Conservation (phyloP, 2,888 invertebrate species). For the Rhagophthalmus giganteus region DNA sequence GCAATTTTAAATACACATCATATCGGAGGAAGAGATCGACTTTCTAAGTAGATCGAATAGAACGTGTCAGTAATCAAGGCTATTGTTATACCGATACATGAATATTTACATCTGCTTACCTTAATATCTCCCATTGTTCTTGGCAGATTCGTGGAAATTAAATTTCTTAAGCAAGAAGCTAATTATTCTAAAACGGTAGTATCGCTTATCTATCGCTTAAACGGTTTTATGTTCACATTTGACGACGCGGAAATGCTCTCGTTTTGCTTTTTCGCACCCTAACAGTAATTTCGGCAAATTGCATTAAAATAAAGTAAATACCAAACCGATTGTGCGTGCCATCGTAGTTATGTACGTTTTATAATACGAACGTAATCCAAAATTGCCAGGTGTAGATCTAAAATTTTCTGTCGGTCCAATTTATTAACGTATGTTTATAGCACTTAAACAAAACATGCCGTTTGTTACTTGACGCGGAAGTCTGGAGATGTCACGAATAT, state of each 20-base stretch:
- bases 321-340: too few species aligned
- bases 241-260: slow-evolving; percentile 26
- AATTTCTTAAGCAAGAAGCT: slow-evolving; percentile 37
- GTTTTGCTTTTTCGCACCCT: too few species aligned
- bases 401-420: slow-evolving; percentile 31
- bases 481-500: slow-evolving; percentile 41
- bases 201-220: slow-evolving; percentile 20
- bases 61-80: slow-evolving; percentile 40
- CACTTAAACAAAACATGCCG: slow-evolving; percentile 32
- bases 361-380: slow-evolving; percentile 11
- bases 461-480: slow-evolving; percentile 39
- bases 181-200: slow-evolving; percentile 39
- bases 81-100: slow-evolving; percentile 43
- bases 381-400: slow-evolving; percentile 35
- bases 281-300: too few species aligned
- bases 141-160: slow-evolving; percentile 39
- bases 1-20: slow-evolving; percentile 21
- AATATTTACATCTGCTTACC: slow-evolving; percentile 45
- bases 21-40: slow-evolving; percentile 39
- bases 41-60: slow-evolving; percentile 42
- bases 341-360: too few species aligned
- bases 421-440: slow-evolving; percentile 36
- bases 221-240: slow-evolving; percentile 23
- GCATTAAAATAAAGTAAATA: neutral
- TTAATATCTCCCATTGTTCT: slow-evolving; percentile 44